These are phyloP conservation scores for Pluvianellus socialis DNA, from an alignment of 2,113 vertebrate species.

Conservation along the genomic window DNA sequence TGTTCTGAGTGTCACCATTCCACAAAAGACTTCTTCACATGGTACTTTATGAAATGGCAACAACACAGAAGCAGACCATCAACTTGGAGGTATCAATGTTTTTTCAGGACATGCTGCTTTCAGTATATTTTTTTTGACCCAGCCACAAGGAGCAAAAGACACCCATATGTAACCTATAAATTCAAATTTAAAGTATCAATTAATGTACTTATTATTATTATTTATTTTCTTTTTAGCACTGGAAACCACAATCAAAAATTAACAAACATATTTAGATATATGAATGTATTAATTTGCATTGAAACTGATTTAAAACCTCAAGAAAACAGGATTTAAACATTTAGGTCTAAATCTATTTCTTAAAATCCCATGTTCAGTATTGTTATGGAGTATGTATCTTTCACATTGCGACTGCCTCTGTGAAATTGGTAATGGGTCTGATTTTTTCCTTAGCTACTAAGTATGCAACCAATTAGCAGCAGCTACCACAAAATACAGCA, in stretches of 20 bases:
- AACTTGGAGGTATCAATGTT: neutral
- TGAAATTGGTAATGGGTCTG: neutral
- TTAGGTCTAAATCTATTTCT: neutral
- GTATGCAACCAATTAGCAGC: neutral
- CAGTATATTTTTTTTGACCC: neutral
- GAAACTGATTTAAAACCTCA: neutral
- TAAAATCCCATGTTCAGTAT: neutral
- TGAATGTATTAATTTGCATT: neutral
- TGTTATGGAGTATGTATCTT: neutral
- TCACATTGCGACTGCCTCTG: neutral
- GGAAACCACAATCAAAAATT: neutral
- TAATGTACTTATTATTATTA: neutral
- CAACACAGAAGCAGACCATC: neutral
- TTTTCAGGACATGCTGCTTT: neutral
- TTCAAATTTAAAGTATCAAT: neutral
- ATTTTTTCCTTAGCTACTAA: neutral
- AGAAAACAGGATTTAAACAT: neutral
- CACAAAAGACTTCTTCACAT: neutral
- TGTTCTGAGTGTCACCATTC: neutral
- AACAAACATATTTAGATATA: neutral
- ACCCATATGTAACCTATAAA: rapidly evolving
- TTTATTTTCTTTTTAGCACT: neutral
- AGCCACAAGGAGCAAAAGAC: neutral
- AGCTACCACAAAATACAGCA: neutral
- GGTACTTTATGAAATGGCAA: neutral